These are phyloP conservation scores for Mactra quadrangularis DNA, from an alignment of 1,140 invertebrate genomes.

Conservation along the genomic window DNA sequence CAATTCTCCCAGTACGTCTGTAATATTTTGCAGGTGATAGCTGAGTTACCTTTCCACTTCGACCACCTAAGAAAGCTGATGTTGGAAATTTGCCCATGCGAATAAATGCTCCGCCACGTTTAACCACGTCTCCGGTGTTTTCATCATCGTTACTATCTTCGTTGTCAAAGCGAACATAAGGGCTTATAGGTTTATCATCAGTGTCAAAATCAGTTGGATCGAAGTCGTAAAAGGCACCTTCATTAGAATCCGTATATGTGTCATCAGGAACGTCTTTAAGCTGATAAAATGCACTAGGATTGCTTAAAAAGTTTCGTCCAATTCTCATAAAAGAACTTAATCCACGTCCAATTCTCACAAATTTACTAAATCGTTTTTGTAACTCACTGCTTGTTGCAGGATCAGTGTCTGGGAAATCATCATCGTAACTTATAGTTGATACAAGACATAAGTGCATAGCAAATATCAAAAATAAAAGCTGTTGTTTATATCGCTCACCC, in stretches of 20 bases:
- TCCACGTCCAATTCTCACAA: slow-evolving; percentile 57
- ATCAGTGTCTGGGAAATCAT: neutral
- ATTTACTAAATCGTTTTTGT: slow-evolving; percentile 55
- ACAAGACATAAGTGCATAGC: neutral
- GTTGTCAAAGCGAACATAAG: slow-evolving; percentile 18
- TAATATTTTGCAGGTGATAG: slow-evolving; percentile 22
- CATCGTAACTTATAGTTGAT: neutral
- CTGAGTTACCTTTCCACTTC: neutral
- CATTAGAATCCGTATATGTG: neutral
- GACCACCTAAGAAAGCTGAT: slow-evolving; percentile 16
- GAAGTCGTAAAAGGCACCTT: slow-evolving; percentile 26
- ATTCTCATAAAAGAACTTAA: slow-evolving; percentile 55
- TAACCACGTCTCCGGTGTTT: neutral
- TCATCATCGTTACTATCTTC: neutral
- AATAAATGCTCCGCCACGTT: slow-evolving; percentile 44
- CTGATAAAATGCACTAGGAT: neutral
- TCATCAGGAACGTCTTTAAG: slow-evolving; percentile 5
- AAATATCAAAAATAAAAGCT: neutral
- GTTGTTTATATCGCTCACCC: neutral
- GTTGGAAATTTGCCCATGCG: slow-evolving; percentile 57
- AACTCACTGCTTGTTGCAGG: neutral
- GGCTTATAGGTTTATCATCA: neutral
- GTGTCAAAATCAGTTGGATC: neutral
- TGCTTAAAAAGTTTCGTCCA: slow-evolving; percentile 24
- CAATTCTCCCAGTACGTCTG: slow-evolving; percentile 46